A percentile compares a stretch with the other conserved stretches of the same genome.
These are phyloP conservation scores for Philaethria dido DNA, from an alignment of 2,888 invertebrate genomes.

Conservation along the genomic window DNA sequence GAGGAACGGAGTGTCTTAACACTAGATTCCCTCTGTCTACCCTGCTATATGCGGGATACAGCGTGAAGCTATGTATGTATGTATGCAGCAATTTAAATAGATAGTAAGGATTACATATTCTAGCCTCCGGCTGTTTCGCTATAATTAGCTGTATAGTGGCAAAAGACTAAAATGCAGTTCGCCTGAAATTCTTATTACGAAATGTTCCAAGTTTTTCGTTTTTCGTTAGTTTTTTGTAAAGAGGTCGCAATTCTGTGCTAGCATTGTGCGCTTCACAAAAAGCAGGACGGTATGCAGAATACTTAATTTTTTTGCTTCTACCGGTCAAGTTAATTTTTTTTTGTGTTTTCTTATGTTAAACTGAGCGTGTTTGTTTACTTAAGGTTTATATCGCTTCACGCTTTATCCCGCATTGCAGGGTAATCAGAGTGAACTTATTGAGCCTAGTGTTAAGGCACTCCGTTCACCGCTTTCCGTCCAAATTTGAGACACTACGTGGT, in stretches of 20 bases:
- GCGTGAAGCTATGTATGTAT: no score
- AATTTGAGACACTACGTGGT: no score
- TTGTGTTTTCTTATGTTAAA: not conserved
- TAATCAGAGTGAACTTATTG: no score
- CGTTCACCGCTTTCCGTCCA: no score
- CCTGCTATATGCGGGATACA: no score
- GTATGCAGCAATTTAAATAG: constrained; percentile 1
- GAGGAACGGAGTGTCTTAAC: no score
- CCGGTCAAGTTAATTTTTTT: constrained; percentile 17
- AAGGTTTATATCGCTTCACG: no score
- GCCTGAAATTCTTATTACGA: constrained; percentile 32
- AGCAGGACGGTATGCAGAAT: constrained; percentile 20
- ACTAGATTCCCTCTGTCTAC: no score
- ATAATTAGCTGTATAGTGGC: constrained; percentile 31
- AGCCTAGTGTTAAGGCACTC: no score
- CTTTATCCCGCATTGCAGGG: no score
- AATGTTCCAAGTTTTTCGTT: constrained; percentile 29
- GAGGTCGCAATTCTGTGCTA: constrained; percentile 28
- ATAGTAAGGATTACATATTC: constrained; percentile 20
- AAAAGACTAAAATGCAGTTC: constrained; percentile 29
- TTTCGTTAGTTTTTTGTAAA: constrained; percentile 30
- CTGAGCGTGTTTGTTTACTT: constrained; percentile 1
- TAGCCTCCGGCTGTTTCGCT: constrained; percentile 8
- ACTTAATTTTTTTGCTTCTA: constrained; percentile 24
- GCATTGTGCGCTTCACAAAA: constrained; percentile 28